Base-by-base conservation (phyloP, 2,888 invertebrate species). In the Punctoribates punctum region DNA sequence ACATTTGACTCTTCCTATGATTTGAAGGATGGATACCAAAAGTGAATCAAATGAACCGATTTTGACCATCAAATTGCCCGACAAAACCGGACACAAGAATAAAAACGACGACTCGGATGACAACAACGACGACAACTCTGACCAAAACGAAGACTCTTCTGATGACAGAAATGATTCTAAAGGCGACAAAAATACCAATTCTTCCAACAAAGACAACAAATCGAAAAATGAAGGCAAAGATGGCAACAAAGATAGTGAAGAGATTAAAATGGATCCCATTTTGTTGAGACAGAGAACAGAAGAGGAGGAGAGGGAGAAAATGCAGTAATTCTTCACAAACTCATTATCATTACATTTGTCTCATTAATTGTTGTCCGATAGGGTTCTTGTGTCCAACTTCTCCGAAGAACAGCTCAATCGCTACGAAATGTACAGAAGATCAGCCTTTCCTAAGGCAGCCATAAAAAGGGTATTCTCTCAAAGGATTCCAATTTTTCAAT, bases 401-500 rank as follows among this genome's bases (percentile, higher is more conserved):
- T 95, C 97, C 0, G 97, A 97, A 85, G 97, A 97, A 81, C 99
- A 99, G 83, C 85, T 99, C 74, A 94, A 98, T 83, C 88, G 98
- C 80, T 99, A 99, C 86, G 99, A 99, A 87, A 97, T 98, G 94
- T 99, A 93, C 83, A 87, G 99, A 79, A 87, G 99, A 27, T 79
- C 98, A 0, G 96, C 97, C 0, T 98, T 99, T 84, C 98, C 98
- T 0, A 98, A 97, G 85, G 96, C 98, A 57, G 93, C 97, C 0
- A 95, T 99, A 2, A 96, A 96, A 85, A 88, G 96, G 80, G 88
- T 96, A 80, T 83, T 81, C 80, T 48, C 62, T 48, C 70, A 20
- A 27, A 4, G 27, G 25, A 3, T 72, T 51, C 34, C n/a, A n/a
- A n/a, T n/a, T n/a, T n/a, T n/a, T n/a, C n/a, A n/a, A n/a, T n/a